Conservation (phyloP, 2,113 vertebrate genomes). For the Ophiodon elongatus region DNA sequence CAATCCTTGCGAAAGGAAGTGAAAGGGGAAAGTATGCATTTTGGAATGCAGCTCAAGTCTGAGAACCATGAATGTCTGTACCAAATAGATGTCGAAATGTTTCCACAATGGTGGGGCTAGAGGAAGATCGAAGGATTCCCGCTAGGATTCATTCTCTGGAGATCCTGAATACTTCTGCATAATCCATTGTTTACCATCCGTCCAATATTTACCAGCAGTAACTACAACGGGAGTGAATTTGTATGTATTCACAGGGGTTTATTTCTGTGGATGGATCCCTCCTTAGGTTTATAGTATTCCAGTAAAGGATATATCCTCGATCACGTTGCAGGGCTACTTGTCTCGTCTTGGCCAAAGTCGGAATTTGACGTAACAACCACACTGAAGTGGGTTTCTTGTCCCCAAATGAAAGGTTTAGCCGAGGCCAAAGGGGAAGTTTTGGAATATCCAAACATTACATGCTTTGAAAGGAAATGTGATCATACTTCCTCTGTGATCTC, state of each 20-base stretch:
- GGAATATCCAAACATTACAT: conserved; percentile 33
- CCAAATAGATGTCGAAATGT: background rate
- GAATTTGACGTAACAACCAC: background rate
- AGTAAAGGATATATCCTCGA: background rate
- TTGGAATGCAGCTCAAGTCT: background rate
- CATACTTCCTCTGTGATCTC: conserved; percentile 46
- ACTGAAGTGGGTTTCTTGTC: background rate
- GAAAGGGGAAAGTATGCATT: background rate
- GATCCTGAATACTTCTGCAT: too few species aligned
- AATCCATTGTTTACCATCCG: too few species aligned
- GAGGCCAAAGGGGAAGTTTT: conserved; percentile 18
- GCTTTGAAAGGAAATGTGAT: background rate
- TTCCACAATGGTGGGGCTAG: background rate
- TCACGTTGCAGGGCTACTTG: background rate
- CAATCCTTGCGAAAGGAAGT: too few species aligned
- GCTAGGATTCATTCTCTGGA: background rate
- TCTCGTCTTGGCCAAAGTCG: background rate
- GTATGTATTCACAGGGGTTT: too few species aligned
- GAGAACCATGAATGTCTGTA: background rate
- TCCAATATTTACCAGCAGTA: too few species aligned
- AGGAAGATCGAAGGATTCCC: background rate
- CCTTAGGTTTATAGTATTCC: too few species aligned
- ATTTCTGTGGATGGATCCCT: too few species aligned
- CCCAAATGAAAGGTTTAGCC: background rate
- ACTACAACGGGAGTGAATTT: too few species aligned